Evolutionary conservation across 2,888 invertebrate species (phyloP), one percentile per base, ranked within the genome.

Genomic region (Clanis bilineata): DNA sequence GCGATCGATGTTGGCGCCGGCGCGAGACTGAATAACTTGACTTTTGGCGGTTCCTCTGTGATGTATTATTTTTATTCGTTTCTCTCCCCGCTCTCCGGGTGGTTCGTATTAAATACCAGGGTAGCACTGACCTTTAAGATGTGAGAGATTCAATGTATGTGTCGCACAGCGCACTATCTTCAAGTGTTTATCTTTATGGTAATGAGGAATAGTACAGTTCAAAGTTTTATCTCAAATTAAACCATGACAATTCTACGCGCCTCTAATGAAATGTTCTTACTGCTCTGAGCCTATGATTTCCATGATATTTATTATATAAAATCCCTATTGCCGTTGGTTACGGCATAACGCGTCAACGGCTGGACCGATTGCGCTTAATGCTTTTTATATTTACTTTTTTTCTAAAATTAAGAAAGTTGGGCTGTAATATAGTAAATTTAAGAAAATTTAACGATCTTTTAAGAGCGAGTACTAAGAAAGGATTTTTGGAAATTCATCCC

Each of bases 1-100:
- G 78, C 86, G 86, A 77, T 87, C 88, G 80, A 82, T 83, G 71
- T 72, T 80, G 83, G 85, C 89, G 88, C 85, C 85, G 81, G 78
- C 85, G 84, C 83, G 83, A 64, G 69, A 88, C 86, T 86, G 79
- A 78, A 75, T 72, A 76, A 75, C 71, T 79, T 72, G 75, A 75
- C 71, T 79, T 83, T 85, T 80, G 82, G 77, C 82, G 76, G 77
- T 70, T 71, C 66, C 62, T 63, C 68, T 64, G 69, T 63, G 62
- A 65, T 67, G 62, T 67, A 39, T 58, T 58, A 51, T 58, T 51
- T 28, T 58, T 45, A 51, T 51, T 58, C 38, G 39, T 51, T 32
- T 32, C 51, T 51, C 51, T 51, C 32, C 51, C 51, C 51, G 51
- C 51, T 51, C 28, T 28, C 51, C 10, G 51, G 51, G 51, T 51